Conservation (phyloP, 2,888 invertebrate species). For the Polyommatus iphigenia region DNA sequence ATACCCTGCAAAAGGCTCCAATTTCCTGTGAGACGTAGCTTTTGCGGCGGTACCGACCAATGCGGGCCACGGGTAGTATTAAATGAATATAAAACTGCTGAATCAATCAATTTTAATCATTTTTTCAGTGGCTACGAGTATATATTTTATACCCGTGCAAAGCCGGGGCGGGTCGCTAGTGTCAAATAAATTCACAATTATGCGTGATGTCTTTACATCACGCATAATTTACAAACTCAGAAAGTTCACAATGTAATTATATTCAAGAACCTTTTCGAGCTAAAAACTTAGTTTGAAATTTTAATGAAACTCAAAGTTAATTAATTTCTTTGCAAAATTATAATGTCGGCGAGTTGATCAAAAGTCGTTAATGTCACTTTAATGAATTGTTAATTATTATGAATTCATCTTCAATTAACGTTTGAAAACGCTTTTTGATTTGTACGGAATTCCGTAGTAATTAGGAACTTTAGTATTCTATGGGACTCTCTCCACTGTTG, state of each 20-base stretch:
- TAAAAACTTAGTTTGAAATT: not conserved
- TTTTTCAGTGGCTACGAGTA: too few relatives aligned
- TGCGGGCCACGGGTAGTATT: too few relatives aligned
- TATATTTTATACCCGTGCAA: too few relatives aligned
- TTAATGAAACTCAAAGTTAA: not conserved
- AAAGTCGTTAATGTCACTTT: not conserved
- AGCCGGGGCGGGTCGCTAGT: too few relatives aligned
- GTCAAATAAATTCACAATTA: too few relatives aligned
- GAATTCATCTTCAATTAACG: not conserved
- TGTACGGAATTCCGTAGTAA: not conserved
- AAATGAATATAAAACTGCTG: too few relatives aligned
- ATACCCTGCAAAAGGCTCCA: too few relatives aligned
- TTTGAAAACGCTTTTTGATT: not conserved
- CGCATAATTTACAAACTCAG: not conserved
- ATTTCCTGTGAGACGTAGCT: too few relatives aligned
- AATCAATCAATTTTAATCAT: too few relatives aligned
- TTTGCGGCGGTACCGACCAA: too few relatives aligned
- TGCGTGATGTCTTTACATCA: too few relatives aligned
- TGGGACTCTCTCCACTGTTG: too few relatives aligned
- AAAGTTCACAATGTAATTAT: not conserved
- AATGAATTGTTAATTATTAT: not conserved
- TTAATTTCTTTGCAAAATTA: not conserved
- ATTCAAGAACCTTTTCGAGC: not conserved
- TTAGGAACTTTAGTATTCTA: not conserved
- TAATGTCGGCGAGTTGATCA: not conserved